Evolutionary conservation across 2,113 vertebrate genomes (phyloP).

Genomic region (Stigmatopora argus): DNA sequence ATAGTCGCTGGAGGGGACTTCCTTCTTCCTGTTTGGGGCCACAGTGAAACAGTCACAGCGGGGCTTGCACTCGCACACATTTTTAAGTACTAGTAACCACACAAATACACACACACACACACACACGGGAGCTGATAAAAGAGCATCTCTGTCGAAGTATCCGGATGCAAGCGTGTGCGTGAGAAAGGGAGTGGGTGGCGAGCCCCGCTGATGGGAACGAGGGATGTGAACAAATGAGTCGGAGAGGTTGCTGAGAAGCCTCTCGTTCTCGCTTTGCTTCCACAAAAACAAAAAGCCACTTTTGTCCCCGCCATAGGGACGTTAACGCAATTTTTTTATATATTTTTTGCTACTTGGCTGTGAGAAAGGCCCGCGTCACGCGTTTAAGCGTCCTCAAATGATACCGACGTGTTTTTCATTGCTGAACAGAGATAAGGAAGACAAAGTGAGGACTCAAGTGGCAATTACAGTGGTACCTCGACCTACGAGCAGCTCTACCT

Average conservation of each 20-base stretch:
- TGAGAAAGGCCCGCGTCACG: conserved; percentile 4
- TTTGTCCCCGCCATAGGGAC: conserved; percentile 25
- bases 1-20: conserved; percentile 49
- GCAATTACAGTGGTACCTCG: too few species aligned
- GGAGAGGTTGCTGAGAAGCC: conserved; percentile 37
- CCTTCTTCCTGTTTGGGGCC: conserved; percentile 52
- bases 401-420: not conserved
- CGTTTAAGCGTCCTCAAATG: conserved; percentile 24
- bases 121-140: conserved; percentile 39
- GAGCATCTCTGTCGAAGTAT: conserved; percentile 54
- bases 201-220: conserved; percentile 36
- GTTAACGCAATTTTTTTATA: conserved; percentile 13
- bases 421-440: not conserved
- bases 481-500: too few species aligned
- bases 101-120: too few species aligned
- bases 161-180: conserved; percentile 20
- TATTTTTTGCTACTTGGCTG: conserved; percentile 24
- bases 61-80: not conserved
- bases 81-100: too few species aligned
- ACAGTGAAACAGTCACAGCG: conserved; percentile 41
- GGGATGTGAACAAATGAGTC: conserved; percentile 44
- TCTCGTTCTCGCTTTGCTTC: conserved; percentile 42
- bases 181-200: conserved; percentile 27
- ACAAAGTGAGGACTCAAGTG: too few species aligned
- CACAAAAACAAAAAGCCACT: conserved; percentile 25